These are phyloP conservation scores for Crossaster papposus DNA, from an alignment of 53 echinoderm and acorn worm genomes.

Conservation along the genomic window DNA sequence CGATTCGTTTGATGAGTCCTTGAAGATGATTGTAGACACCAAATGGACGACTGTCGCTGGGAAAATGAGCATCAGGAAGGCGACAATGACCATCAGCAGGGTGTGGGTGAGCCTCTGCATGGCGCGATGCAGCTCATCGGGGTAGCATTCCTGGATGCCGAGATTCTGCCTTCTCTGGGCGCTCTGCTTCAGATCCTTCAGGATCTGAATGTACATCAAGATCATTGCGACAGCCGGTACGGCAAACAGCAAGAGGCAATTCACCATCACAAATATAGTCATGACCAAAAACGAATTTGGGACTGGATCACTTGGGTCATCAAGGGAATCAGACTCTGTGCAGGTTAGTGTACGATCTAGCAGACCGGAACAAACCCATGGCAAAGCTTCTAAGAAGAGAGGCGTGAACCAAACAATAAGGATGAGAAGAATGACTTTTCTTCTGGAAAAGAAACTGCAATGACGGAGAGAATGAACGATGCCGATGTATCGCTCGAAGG, in stretches of 20 bases:
- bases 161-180: background rate
- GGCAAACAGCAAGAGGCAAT: constrained; percentile 8
- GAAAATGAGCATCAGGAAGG: background rate
- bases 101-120: background rate
- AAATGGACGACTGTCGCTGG: background rate
- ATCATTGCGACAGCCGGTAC: constrained; percentile 5
- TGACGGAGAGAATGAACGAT: constrained; percentile 5
- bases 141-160: background rate
- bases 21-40: background rate
- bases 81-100: background rate
- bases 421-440: background rate
- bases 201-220: constrained; percentile 15
- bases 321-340: background rate
- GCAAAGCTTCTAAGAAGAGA: background rate
- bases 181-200: background rate
- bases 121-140: constrained; percentile 16
- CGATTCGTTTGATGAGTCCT: background rate
- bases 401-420: background rate
- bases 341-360: background rate
- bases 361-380: background rate
- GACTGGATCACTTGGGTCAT: background rate
- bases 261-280: background rate
- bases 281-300: background rate
- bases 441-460: constrained; percentile 2
- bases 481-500: constrained; percentile 15